phyloP scores from a whole-genome alignment of 2,797 vertebrate genomes.

The Oreochromis grahami region DNA sequence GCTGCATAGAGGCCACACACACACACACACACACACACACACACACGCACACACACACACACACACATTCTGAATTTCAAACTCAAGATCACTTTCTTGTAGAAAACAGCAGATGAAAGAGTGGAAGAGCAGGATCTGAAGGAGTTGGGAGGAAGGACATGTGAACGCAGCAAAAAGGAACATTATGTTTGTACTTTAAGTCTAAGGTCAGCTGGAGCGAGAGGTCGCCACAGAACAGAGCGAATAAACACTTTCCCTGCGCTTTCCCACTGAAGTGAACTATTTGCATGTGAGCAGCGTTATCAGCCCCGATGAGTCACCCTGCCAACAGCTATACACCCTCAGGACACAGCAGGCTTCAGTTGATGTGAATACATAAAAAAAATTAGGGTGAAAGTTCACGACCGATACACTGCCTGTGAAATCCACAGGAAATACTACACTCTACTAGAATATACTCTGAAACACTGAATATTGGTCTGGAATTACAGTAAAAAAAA shows the following conservation, averaged over 20 bases:
- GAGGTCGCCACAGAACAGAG: background rate
- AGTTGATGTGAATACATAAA: background rate
- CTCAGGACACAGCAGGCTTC: background rate
- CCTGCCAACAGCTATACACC: background rate
- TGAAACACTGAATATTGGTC: background rate
- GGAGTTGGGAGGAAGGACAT: background rate
- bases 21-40: background rate
- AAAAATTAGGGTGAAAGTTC: background rate
- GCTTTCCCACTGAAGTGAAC: background rate
- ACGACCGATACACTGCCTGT: background rate
- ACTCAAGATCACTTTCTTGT: background rate
- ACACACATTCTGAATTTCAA: background rate
- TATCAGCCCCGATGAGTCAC: conserved; percentile 46
- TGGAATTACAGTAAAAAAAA: background rate
- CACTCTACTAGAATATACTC: background rate
- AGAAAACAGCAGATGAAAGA: background rate
- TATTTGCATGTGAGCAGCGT: conserved; percentile 60
- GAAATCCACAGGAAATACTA: background rate
- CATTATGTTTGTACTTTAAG: background rate
- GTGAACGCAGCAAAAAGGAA: background rate
- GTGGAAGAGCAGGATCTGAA: background rate
- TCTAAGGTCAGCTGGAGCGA: background rate
- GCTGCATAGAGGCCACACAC: conserved; percentile 3
- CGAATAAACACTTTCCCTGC: background rate
- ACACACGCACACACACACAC: background rate